Base-by-base conservation (phyloP, 2,113 vertebrate species). In the Centropus bengalensis region DNA sequence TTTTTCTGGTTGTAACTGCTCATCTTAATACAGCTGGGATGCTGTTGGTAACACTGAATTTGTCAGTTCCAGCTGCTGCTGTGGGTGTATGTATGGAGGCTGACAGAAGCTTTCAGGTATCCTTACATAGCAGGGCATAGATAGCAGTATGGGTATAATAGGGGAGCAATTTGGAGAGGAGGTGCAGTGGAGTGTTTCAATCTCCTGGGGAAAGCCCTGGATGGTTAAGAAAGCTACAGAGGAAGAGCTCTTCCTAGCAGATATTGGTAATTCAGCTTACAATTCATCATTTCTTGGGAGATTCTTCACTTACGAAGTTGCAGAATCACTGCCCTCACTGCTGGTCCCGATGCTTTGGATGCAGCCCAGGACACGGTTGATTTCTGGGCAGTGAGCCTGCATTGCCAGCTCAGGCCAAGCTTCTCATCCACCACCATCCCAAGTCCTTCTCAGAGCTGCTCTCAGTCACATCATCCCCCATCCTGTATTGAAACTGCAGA, bases 261-360 rank as follows among this genome's bases (percentile, higher is more conserved):
- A 8, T 59, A 5, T 1, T 32, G 55, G 28, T 42, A 27, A 30
- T 80, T 27, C 16, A 59, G 26, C 75, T 64, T 76, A 63, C 36
- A 58, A 36, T 70, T 42, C 7, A 4, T 56, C 0, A 18, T 68
- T 62, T 60, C n/a, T 40, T 26, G 15, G 0, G 30, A 66, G 33
- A 67, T 71, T 67, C 71, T 93, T 86, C 27, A 55, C 20, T 51
- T 82, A 22, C 5, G 32, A 67, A 66, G 40, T 45, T 82, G 45
- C 33, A 36, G 36, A 36, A 36, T 36, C 36, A 36, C 36, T 36
- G 36, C 36, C 36, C 36, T 36, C 36, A 36, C 36, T 36, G 36
- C 36, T 36, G 36, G 36, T 36, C 36, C 36, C 36, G 9, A 36
- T 36, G 36, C 36, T 36, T 36, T 36, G 36, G 36, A 36, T 36